These are phyloP conservation scores for Calvadosia cruxmelitensis DNA, from an alignment of 30 jellyfish, hydroid and myxozoan species.

Conservation along the genomic window DNA sequence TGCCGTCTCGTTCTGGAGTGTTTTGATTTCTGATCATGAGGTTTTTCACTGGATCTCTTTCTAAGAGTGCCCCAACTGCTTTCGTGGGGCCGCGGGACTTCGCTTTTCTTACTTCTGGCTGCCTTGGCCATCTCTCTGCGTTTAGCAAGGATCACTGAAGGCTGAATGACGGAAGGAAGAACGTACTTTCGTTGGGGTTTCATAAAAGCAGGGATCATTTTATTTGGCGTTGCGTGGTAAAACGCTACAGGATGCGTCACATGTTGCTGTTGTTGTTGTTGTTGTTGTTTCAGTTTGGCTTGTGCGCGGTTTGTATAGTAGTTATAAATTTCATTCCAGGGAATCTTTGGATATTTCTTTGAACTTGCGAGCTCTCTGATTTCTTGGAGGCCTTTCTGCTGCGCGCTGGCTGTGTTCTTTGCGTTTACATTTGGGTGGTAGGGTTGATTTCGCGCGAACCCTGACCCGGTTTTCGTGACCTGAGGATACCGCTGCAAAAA, in stretches of 20 bases:
- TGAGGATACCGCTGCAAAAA: not conserved
- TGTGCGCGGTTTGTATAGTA: not conserved
- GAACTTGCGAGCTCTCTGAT: not conserved
- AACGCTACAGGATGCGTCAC: not conserved
- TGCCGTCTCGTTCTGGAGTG: not conserved
- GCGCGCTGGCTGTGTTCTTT: not conserved
- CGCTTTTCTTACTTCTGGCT: not conserved
- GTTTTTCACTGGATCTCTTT: constrained; percentile 19
- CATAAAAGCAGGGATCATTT: not conserved
- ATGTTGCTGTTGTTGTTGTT: not conserved
- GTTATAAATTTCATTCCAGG: not conserved
- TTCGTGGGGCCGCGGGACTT: not conserved
- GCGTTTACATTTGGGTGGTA: not conserved
- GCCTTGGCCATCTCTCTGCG: not conserved
- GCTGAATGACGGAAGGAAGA: not conserved
- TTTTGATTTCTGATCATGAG: not conserved
- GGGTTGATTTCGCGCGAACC: constrained; percentile 5
- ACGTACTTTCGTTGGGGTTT: not conserved
- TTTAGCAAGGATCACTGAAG: not conserved
- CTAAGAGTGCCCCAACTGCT: constrained; percentile 53
- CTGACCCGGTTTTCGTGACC: not conserved
- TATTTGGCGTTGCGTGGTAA: not conserved
- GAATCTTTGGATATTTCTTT: not conserved
- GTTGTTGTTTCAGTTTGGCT: not conserved
- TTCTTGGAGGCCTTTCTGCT: not conserved